A percentile compares a stretch with the other conserved stretches of the same genome.
Evolutionary conservation across 2,797 vertebrate species (phyloP).

Genomic region (Tapirus indicus): DNA sequence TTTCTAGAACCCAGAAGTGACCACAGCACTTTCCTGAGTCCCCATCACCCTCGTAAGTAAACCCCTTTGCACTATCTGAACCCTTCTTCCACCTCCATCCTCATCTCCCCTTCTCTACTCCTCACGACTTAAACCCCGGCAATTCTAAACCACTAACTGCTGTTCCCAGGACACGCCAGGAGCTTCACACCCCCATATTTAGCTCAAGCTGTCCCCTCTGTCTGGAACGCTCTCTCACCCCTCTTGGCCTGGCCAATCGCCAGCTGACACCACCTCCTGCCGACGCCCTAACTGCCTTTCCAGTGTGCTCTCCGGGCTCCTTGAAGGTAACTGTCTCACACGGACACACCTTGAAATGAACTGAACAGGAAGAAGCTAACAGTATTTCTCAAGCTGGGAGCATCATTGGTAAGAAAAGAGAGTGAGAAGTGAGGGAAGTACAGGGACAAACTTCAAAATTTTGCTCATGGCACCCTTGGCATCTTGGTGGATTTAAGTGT

Average conservation of each 20-base stretch:
- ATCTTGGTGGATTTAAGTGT: not conserved
- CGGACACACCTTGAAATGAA: not conserved
- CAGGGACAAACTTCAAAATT: not conserved
- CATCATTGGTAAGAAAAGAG: not conserved
- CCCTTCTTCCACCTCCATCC: not conserved
- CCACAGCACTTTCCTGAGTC: not conserved
- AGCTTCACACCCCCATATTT: not conserved
- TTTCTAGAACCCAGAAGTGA: not conserved
- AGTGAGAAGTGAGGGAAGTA: not conserved
- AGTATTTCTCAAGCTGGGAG: not conserved
- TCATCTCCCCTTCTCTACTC: not conserved
- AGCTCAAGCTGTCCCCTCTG: too few relatives aligned
- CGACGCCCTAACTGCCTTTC: not conserved
- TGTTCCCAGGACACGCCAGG: fast-evolving
- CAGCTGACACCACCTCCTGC: not conserved
- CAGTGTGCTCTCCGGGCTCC: not conserved
- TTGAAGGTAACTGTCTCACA: not conserved
- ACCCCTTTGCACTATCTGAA: not conserved
- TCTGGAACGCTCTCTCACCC: not conserved
- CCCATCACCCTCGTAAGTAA: not conserved
- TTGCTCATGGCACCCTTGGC: not conserved
- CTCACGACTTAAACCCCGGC: not conserved
- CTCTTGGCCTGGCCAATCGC: not conserved
- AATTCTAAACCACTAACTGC: not conserved
- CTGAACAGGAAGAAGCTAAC: not conserved